Evolutionary conservation across 30 jellyfish, hydroid and myxozoan species (phyloP).

Genomic region (Phacellophora camtschatica): DNA sequence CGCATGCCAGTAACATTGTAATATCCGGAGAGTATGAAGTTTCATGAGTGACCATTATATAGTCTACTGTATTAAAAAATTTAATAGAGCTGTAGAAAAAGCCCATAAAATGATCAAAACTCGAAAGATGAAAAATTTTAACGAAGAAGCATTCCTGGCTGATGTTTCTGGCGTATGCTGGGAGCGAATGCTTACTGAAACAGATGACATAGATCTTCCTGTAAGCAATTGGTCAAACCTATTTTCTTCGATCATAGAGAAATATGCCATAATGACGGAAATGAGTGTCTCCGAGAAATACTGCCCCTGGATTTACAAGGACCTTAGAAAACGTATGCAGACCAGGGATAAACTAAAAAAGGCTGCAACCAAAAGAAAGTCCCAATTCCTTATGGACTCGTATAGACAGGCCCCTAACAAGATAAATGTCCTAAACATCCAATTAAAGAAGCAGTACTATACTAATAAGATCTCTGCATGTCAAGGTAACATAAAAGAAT

Average conservation of each 20-base stretch:
- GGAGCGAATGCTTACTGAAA: not conserved
- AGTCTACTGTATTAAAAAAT: too few species aligned
- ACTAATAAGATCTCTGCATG: not conserved
- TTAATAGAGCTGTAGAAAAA: not conserved
- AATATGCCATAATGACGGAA: slow-evolving; percentile 19
- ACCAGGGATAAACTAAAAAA: slow-evolving; percentile 26
- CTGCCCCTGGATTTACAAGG: slow-evolving; percentile 23
- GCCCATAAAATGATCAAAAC: not conserved
- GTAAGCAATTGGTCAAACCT: slow-evolving; percentile 20
- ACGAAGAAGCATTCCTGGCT: too few species aligned
- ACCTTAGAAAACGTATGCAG: slow-evolving; percentile 2
- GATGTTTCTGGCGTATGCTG: too few species aligned
- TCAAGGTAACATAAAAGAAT: not conserved
- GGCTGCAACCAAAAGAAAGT: slow-evolving; percentile 12
- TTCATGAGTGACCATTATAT: slow-evolving; percentile 23
- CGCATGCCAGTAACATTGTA: not conserved
- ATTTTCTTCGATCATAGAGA: not conserved
- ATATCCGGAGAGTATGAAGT: slow-evolving; percentile 16
- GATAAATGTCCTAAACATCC: not conserved
- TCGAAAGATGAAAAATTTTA: too few species aligned
- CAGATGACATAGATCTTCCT: not conserved
- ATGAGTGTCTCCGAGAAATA: slow-evolving; percentile 18
- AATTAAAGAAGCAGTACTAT: not conserved
- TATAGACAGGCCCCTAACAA: not conserved
- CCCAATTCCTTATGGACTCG: slow-evolving; percentile 17